A percentile compares a stretch with the other conserved stretches of the same genome.
Conservation (phyloP, 2,888 invertebrate genomes). For the Sphaeridia pumilis region DNA sequence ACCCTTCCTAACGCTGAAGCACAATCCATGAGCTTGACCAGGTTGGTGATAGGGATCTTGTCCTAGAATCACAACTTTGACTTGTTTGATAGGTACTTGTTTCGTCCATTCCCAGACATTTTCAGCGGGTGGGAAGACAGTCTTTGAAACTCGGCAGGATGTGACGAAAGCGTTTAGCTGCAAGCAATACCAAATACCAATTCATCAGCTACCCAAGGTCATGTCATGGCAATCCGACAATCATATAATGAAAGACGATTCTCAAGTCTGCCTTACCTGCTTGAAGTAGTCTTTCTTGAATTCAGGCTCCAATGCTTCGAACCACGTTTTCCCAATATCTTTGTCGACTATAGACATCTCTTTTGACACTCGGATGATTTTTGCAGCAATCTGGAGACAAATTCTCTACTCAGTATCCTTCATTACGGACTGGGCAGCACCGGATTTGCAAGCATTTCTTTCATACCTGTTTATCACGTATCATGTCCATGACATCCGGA, state of each 20-base stretch:
- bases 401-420: too few species aligned
- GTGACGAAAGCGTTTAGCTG: conserved; percentile 45
- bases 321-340: conserved; percentile 45
- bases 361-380: conserved; percentile 7
- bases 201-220: too few species aligned
- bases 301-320: conserved; percentile 42
- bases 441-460: too few species aligned
- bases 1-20: conserved; percentile 48
- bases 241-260: too few species aligned
- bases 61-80: conserved; percentile 49
- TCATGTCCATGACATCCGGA: not conserved
- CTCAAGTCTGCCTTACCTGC: conserved; percentile 41
- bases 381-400: conserved; percentile 9
- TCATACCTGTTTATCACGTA: conserved; percentile 8
- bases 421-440: too few species aligned
- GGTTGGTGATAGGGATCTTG: conserved; percentile 49
- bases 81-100: conserved; percentile 40
- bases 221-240: too few species aligned
- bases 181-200: too few species aligned
- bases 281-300: conserved; percentile 45
- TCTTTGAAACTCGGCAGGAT: conserved; percentile 40
- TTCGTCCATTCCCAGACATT: conserved; percentile 48
- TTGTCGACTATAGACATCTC: conserved; percentile 28
- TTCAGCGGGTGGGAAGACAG: conserved; percentile 44
- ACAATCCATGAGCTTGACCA: conserved; percentile 48